Conservation (phyloP, 1,140 invertebrate genomes). For the Rhynchophorus ferrugineus region DNA sequence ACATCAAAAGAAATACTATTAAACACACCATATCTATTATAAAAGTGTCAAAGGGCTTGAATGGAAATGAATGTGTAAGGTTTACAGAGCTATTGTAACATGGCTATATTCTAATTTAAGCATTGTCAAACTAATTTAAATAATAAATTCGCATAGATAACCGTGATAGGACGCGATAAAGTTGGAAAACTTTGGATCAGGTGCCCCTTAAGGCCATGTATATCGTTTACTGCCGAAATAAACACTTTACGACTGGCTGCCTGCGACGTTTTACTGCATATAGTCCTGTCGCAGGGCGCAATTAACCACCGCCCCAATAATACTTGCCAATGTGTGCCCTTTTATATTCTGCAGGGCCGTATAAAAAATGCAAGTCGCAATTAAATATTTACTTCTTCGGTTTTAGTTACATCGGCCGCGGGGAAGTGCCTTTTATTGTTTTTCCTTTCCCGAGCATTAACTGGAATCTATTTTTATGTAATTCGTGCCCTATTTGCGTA, state of each 20-base stretch:
- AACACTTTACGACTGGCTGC: conserved; percentile 23
- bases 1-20: too few species aligned
- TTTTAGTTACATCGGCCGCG: background rate
- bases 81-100: background rate
- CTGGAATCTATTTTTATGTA: too few species aligned
- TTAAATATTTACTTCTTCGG: conserved; percentile 8
- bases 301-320: conserved; percentile 13
- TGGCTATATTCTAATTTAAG: background rate
- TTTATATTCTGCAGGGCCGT: conserved; percentile 15
- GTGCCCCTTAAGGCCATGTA: conserved; percentile 12
- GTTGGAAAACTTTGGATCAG: conserved; percentile 9
- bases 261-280: conserved; percentile 18
- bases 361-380: conserved; percentile 18
- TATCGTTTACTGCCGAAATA: conserved; percentile 18
- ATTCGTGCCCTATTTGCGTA: too few species aligned
- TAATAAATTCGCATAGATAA: background rate
- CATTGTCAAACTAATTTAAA: background rate
- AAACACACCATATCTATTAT: background rate
- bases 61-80: too few species aligned
- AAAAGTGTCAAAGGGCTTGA: background rate
- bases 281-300: conserved; percentile 15
- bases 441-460: too few species aligned
- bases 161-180: background rate
- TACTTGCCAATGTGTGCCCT: conserved; percentile 6
- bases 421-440: too few species aligned